Conservation (phyloP, 2,113 vertebrate species). For the Arenaria interpres region DNA sequence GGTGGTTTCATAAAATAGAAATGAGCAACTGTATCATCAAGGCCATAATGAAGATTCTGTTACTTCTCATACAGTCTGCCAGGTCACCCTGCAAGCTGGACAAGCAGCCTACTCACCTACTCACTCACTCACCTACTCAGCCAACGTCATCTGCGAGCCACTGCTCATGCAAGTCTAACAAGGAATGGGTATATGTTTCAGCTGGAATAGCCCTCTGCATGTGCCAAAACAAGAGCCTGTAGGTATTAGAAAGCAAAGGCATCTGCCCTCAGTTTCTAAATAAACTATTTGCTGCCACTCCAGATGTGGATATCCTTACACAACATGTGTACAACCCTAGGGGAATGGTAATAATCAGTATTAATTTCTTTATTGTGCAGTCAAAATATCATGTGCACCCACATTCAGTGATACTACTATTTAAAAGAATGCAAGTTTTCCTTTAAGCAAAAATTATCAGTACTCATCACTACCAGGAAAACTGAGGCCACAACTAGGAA, state of each 20-base stretch:
- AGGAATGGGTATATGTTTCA: not conserved
- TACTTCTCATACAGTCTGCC: not conserved
- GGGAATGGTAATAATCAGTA: not conserved
- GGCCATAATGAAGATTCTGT: not conserved
- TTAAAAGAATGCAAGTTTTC: not conserved
- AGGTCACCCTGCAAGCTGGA: not conserved
- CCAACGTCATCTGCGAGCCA: rapidly evolving
- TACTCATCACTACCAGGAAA: not conserved
- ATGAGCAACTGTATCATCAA: not conserved
- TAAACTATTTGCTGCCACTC: not conserved
- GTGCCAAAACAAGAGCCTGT: not conserved
- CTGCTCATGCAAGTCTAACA: not conserved
- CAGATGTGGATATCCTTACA: not conserved
- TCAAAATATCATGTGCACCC: not conserved
- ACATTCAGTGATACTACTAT: not conserved
- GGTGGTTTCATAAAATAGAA: not conserved
- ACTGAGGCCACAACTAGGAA: not conserved
- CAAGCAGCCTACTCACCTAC: not conserved
- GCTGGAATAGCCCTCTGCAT: not conserved
- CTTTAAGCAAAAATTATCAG: not conserved
- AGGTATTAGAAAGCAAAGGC: not conserved
- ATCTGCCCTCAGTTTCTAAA: not conserved
- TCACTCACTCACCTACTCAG: too few species aligned
- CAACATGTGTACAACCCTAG: not conserved
- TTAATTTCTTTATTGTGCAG: not conserved